These are phyloP conservation scores for Clusia tigrina DNA, from an alignment of 2,888 invertebrate genomes.

Conservation along the genomic window DNA sequence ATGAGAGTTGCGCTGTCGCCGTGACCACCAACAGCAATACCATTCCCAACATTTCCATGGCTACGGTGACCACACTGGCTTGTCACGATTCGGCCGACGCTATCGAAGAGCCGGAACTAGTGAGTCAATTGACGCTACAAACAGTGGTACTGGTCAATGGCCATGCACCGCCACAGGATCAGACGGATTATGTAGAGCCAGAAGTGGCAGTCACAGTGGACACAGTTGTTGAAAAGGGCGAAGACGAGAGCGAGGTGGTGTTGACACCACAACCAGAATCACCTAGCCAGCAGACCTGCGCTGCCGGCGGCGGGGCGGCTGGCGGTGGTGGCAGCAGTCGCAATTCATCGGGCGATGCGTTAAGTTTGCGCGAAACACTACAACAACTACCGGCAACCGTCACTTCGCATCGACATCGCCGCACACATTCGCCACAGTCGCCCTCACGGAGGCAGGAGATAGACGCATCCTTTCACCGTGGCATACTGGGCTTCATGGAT, in stretches of 20 bases:
- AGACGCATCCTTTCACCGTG: slow-evolving; percentile 60
- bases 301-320: slow-evolving; percentile 42
- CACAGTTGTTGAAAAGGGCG: slow-evolving; percentile 18
- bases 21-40: slow-evolving; percentile 34
- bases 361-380: slow-evolving; percentile 60
- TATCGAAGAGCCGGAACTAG: slow-evolving; percentile 38
- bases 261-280: slow-evolving; percentile 41
- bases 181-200: slow-evolving; percentile 25
- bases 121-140: slow-evolving; percentile 47
- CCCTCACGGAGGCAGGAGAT: slow-evolving; percentile 43
- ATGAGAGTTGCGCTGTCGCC: slow-evolving; percentile 41
- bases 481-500: slow-evolving; percentile 64
- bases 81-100: neutral
- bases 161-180: slow-evolving; percentile 43
- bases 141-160: slow-evolving; percentile 60
- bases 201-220: neutral
- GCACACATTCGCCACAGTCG: slow-evolving; percentile 54
- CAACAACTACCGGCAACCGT: slow-evolving; percentile 55
- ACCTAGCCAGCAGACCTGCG: slow-evolving; percentile 46
- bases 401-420: slow-evolving; percentile 37
- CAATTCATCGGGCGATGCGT: slow-evolving; percentile 60
- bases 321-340: slow-evolving; percentile 44
- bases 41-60: slow-evolving; percentile 18
- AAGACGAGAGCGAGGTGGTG: slow-evolving; percentile 6
- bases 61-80: slow-evolving; percentile 35